Conservation (phyloP, 2,113 vertebrate species). For the Paralichthys olivaceus region DNA sequence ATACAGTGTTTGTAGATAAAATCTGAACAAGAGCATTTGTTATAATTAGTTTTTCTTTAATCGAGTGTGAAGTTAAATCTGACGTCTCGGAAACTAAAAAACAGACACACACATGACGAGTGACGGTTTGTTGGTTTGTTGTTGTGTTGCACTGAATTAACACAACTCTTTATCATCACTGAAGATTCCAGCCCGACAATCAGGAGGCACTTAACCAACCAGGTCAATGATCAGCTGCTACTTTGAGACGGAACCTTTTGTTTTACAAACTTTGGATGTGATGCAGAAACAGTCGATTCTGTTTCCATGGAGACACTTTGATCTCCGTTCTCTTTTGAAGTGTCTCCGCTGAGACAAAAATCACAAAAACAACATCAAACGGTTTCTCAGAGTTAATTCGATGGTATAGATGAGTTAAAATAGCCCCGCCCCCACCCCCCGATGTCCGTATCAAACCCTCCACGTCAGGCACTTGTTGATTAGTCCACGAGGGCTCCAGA, state of each 20-base stretch:
- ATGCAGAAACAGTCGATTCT: neutral
- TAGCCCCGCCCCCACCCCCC: constrained; percentile 34
- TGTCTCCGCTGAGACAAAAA: constrained; percentile 1
- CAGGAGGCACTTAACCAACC: constrained; percentile 62
- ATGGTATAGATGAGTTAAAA: constrained; percentile 52
- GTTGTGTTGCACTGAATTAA: neutral
- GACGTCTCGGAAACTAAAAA: too few species aligned
- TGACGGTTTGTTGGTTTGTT: neutral
- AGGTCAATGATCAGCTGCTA: neutral
- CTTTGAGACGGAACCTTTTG: neutral
- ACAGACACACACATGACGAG: too few species aligned
- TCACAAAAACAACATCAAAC: neutral
- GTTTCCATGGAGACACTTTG: neutral
- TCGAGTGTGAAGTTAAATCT: too few species aligned
- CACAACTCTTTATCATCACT: neutral
- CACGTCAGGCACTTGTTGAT: constrained; percentile 74
- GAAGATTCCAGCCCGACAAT: neutral
- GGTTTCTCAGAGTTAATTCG: constrained; percentile 35
- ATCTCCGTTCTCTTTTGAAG: neutral
- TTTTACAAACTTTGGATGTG: neutral
- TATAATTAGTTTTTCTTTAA: too few species aligned
- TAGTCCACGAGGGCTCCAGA: constrained; percentile 40
- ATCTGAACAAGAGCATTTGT: too few species aligned
- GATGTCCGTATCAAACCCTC: constrained; percentile 61
- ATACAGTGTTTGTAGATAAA: too few species aligned